phyloP scores from a whole-genome alignment of 1,140 invertebrate species.

The Tetranychus cinnabarinus region DNA sequence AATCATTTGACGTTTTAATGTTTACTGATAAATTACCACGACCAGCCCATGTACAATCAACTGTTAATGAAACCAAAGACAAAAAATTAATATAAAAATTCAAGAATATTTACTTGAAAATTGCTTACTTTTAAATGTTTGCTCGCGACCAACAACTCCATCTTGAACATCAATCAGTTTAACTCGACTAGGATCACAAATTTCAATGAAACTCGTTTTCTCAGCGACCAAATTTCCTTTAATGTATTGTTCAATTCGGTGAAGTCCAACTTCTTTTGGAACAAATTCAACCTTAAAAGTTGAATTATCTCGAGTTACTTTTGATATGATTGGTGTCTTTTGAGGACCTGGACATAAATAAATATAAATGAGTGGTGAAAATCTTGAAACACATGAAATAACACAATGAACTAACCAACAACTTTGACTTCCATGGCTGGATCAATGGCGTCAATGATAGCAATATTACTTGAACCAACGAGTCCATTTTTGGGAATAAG shows the following conservation, averaged over 20 bases:
- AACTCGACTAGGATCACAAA: conserved; percentile 58
- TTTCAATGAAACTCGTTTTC: conserved; percentile 44
- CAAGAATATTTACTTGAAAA: background rate
- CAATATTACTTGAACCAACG: conserved; percentile 29
- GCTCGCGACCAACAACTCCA: conserved; percentile 55
- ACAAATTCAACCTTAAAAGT: background rate
- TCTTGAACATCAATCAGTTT: conserved; percentile 49
- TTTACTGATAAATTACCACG: conserved; percentile 48
- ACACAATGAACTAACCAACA: conserved; percentile 16
- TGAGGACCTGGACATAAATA: background rate
- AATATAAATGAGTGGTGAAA: background rate
- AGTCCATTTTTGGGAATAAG: conserved; percentile 20
- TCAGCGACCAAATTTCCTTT: conserved; percentile 29
- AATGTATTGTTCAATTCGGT: conserved; percentile 30
- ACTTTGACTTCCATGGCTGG: conserved; percentile 24
- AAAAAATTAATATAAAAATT: background rate
- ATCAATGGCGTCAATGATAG: conserved; percentile 31
- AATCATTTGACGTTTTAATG: conserved; percentile 43
- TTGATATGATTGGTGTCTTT: conserved; percentile 19
- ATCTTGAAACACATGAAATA: background rate
- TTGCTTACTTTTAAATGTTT: conserved; percentile 34
- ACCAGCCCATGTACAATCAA: background rate
- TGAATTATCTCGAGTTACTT: background rate
- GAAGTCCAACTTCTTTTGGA: conserved; percentile 23
- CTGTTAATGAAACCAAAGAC: background rate